These are phyloP conservation scores for Heliconius hermathena DNA, from an alignment of 1,140 invertebrate species.

Conservation along the genomic window DNA sequence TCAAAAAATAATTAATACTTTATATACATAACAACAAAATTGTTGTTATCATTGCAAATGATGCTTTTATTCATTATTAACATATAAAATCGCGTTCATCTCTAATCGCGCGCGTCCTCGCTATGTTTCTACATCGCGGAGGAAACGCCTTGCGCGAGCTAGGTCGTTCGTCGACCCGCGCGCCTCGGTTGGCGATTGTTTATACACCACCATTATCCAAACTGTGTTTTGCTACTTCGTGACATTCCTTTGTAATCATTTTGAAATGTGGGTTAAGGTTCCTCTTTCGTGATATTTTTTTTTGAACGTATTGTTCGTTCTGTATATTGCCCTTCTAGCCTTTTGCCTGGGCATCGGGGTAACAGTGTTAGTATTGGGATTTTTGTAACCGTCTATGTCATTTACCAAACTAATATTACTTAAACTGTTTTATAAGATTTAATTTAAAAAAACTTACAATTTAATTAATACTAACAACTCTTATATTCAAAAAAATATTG, in stretches of 20 bases:
- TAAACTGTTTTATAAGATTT: not conserved
- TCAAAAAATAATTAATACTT: not conserved
- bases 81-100: constrained; percentile 26
- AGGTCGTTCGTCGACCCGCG: constrained; percentile 78
- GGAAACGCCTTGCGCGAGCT: constrained; percentile 58
- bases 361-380: not conserved
- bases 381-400: not conserved
- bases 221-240: constrained; percentile 72
- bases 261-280: constrained; percentile 74
- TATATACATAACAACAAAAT: not conserved
- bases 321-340: constrained; percentile 33
- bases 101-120: constrained; percentile 34
- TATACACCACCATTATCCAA: constrained; percentile 73
- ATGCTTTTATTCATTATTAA: not conserved
- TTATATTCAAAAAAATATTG: no score
- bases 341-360: constrained; percentile 14
- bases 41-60: not conserved
- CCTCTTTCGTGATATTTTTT: constrained; percentile 37
- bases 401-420: not conserved
- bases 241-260: constrained; percentile 78
- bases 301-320: constrained; percentile 42
- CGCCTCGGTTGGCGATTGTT: constrained; percentile 68
- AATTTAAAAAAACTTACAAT: no score
- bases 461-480: no score
- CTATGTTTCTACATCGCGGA: constrained; percentile 39